Conservation (phyloP, 2,888 invertebrate species). For the Gymnoscelis rufifasciata region DNA sequence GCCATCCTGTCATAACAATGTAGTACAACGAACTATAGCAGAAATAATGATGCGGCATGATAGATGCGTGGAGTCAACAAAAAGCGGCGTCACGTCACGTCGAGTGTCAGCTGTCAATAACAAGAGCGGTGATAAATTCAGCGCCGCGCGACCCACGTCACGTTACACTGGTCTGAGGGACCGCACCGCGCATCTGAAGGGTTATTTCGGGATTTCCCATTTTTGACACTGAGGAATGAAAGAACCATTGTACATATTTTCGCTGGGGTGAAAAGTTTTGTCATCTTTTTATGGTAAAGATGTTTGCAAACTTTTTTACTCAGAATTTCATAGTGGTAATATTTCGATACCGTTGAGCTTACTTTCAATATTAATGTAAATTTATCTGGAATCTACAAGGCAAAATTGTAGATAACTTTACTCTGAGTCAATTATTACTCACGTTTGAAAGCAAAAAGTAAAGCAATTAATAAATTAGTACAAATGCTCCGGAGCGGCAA, state of each 20-base stretch:
- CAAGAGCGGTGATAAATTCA: constrained; percentile 53
- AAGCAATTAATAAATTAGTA: background rate
- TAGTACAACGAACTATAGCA: background rate
- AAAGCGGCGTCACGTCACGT: constrained; percentile 28
- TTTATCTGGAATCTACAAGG: too few relatives aligned
- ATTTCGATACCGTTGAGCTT: too few relatives aligned
- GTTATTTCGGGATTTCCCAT: constrained; percentile 40
- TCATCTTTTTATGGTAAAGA: constrained; percentile 5
- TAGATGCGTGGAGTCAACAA: constrained; percentile 25
- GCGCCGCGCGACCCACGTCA: constrained; percentile 47
- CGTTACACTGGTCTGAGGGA: constrained; percentile 36
- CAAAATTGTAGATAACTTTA: background rate
- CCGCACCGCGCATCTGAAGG: constrained; percentile 32
- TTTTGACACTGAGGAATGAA: constrained; percentile 28
- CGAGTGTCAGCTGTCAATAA: constrained; percentile 46
- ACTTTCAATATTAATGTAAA: too few relatives aligned
- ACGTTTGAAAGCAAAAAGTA: background rate
- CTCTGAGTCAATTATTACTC: background rate
- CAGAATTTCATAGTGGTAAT: background rate
- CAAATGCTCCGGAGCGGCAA: background rate
- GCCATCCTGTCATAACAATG: background rate
- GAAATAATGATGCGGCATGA: constrained; percentile 16
- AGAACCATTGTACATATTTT: constrained; percentile 14
- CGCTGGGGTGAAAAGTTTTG: constrained; percentile 8
- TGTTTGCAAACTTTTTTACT: background rate